Base-by-base conservation (phyloP, 2,888 invertebrate species). In the Cataglyphis rosenhaueri region DNA sequence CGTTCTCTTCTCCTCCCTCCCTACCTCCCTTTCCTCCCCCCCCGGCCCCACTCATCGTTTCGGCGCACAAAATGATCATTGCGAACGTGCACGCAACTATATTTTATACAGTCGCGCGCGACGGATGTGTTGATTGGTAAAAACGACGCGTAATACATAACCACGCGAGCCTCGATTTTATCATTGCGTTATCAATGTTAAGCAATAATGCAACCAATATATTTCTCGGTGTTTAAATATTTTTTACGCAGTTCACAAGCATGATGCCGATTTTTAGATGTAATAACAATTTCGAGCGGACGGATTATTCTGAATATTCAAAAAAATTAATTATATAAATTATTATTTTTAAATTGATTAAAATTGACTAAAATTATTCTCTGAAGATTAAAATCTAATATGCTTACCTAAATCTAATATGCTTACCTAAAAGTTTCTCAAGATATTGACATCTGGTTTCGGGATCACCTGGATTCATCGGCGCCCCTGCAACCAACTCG, bases 401-500 rank as follows among this genome's bases (percentile, higher is more conserved):
- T 29, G 71, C 94, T 95, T 94, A 96, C 96, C 95, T 87, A 96
- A 93, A 87, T 21, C 35, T 18, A 25, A 25, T 25, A n/a, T 29
- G 71, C 94, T 95, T 94, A 96, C 96, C 95, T 87, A 96, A 93
- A 87, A 96, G 94, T 92, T 96, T 95, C 92, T 96, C 96, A 91
- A 96, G 94, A 92, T 96, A 96, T 89, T 95, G 95, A 93, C 95
- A 96, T 92, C 95, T 95, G 91, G 95, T 95, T 90, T 95, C 95
- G 90, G 95, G 95, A 94, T 95, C 95, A 91, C 91, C 92, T 32
- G 95, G 93, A 83, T 86, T 92, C 88, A 92, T 91, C 18, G 94
- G 91, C 57, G 93, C 92, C 91, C 92, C 94, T 85, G 93, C 95
- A 92, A 91, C 95, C 86, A 95, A 94, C 88, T 95, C 95, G 82